Conservation (phyloP, 2,113 vertebrate species). For the Sarotherodon lohbergeri region DNA sequence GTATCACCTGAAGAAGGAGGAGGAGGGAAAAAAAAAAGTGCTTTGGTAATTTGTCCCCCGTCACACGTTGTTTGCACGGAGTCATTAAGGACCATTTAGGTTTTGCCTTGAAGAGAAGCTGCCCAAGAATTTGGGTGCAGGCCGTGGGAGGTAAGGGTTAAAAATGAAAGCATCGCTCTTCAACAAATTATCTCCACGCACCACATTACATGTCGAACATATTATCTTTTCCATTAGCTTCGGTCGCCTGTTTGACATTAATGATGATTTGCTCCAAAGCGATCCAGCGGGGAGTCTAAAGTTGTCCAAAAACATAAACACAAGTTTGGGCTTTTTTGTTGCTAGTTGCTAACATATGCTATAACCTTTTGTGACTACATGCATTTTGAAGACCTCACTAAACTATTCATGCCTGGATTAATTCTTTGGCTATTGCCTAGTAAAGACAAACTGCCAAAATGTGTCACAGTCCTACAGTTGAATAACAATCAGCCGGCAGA, state of each 20-base stretch:
- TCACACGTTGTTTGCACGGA: slow-evolving; percentile 71
- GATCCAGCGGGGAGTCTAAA: slow-evolving; percentile 27
- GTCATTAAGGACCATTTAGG: slow-evolving; percentile 64
- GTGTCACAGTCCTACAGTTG: slow-evolving; percentile 55
- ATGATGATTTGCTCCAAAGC: slow-evolving; percentile 62
- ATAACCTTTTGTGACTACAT: slow-evolving; percentile 63
- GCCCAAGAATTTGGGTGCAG: slow-evolving; percentile 19
- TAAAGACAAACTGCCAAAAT: slow-evolving; percentile 49
- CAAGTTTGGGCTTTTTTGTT: slow-evolving; percentile 37
- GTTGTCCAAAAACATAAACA: slow-evolving; percentile 61
- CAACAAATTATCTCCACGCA: slow-evolving; percentile 57
- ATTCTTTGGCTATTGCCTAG: slow-evolving; percentile 50
- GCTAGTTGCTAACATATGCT: slow-evolving; percentile 65
- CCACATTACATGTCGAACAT: slow-evolving; percentile 16
- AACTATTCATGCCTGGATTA: slow-evolving; percentile 47
- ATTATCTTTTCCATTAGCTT: slow-evolving; percentile 51
- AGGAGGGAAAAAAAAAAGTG: slow-evolving; percentile 26
- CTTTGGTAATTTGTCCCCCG: slow-evolving; percentile 69
- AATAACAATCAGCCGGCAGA: slow-evolving; percentile 32
- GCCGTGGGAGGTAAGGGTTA: slow-evolving; percentile 46
- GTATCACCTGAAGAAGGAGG: slow-evolving; percentile 53
- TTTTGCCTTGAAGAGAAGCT: slow-evolving; percentile 58
- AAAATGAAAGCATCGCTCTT: slow-evolving; percentile 61
- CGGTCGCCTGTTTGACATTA: slow-evolving; percentile 51
- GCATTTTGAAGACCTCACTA: slow-evolving; percentile 54